Base-by-base conservation (phyloP, 2,797 vertebrate species). In the Pithecia hirsuta region DNA sequence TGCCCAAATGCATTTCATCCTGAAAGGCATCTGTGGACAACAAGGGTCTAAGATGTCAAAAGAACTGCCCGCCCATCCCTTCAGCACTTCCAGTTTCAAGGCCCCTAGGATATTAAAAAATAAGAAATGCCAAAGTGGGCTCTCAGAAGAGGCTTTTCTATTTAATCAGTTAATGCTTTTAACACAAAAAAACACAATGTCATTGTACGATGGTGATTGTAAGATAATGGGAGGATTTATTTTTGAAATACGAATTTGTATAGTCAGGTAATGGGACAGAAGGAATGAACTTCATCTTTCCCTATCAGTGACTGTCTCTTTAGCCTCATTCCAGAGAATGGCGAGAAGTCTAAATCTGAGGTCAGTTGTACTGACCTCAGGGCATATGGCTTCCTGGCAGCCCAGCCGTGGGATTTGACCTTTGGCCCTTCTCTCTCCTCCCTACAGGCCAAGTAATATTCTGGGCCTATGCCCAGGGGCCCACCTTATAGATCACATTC, bases 91-190 rank as follows among this genome's bases (percentile, higher is more conserved):
- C 28, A 22, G 33, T 52, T 52, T 55, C 13, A 33, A 90, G 50
- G 48, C 52, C 75, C 55, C 57, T 52, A 12, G 11, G 41, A 14
- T 82, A 26, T 79, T 89, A 36, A 26, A 92, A 96, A 81, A 75
- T 52, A 52, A 89, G 6, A 91, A 81, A n/a, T 61, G 55, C 50
- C 89, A 55, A 83, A 74, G 70, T 61, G 20, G 50, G 33, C 44
- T 97, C 89, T 83, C 19, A 79, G 50, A 89, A 86, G 57, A 41
- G 14, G 33, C 57, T 92, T 39, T 92, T 96, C 12, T 50, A 15
- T 83, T 96, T 84, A 85, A 93, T 87, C 93, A 22, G 2, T 93
- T 93, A 84, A 76, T 84, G 61, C 91, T 83, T 92, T 95, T 75
- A 78, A 81, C 13, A 15, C 74, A 74, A 74, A 70, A 70, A 89